phyloP scores from a whole-genome alignment of 2,113 vertebrate genomes.

The Pseudolaguvia tuberculata region DNA sequence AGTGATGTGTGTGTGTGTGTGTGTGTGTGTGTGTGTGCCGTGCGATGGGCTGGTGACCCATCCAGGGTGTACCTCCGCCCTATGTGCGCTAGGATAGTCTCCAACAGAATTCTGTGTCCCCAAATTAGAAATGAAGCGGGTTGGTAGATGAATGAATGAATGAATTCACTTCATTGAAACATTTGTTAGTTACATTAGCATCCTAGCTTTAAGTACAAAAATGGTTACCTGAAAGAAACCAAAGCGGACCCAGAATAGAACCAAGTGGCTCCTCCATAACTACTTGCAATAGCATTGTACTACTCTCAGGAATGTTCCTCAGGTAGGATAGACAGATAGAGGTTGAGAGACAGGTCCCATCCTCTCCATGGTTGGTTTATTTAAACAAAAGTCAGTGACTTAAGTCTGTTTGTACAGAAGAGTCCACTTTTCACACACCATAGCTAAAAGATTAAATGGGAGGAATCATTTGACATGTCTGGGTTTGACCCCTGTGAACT shows the following conservation, averaged over 20 bases:
- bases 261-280: neutral
- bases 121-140: no score
- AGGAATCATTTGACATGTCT: neutral
- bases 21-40: no score
- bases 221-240: neutral
- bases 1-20: no score
- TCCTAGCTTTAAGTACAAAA: no score
- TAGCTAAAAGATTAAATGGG: neutral
- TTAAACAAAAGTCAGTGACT: conserved; percentile 4
- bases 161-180: no score
- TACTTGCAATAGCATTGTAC: neutral
- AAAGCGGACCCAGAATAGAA: neutral
- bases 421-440: neutral
- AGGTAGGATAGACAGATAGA: neutral
- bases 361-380: neutral
- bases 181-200: no score
- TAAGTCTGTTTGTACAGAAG: neutral
- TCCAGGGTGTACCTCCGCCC: no score
- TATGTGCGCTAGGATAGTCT: no score
- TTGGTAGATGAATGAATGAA: no score
- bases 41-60: no score
- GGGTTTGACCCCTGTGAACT: conserved; percentile 5
- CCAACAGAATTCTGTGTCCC: no score
- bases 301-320: neutral
- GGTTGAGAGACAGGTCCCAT: neutral